These are phyloP conservation scores for Doryteuthis pealeii DNA, from an alignment of 1,140 invertebrate species.

Conservation along the genomic window DNA sequence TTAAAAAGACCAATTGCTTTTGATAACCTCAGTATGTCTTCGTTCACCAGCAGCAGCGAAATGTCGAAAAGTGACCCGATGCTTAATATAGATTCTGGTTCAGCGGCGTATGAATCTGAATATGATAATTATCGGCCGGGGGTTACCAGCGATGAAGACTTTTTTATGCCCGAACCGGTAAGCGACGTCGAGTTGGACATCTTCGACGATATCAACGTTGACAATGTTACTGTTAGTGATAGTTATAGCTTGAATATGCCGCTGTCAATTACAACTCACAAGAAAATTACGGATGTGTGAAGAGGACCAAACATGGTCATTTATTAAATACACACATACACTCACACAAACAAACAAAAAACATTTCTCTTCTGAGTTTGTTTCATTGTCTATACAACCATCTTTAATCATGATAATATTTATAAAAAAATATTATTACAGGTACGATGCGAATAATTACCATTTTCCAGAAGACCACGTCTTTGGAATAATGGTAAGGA, in stretches of 20 bases:
- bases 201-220: conserved; percentile 72
- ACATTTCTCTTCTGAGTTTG: not conserved
- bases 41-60: conserved; percentile 54
- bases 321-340: not conserved
- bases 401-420: not conserved
- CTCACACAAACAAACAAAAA: not conserved
- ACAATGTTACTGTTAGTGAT: conserved; percentile 64
- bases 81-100: conserved; percentile 51
- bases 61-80: conserved; percentile 55
- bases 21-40: conserved; percentile 50
- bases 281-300: conserved; percentile 53
- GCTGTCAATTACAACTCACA: conserved; percentile 32
- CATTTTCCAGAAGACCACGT: too few species aligned
- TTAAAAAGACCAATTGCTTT: conserved; percentile 3
- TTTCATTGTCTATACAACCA: not conserved
- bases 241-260: conserved; percentile 53
- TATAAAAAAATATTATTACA: not conserved
- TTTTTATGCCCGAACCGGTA: conserved; percentile 56
- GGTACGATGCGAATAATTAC: not conserved
- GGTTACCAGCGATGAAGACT: conserved; percentile 56
- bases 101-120: conserved; percentile 75
- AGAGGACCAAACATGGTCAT: not conserved
- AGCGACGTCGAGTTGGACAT: conserved; percentile 58
- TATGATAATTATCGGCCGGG: conserved; percentile 69
- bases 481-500: too few species aligned